Conservation (phyloP, 2,888 invertebrate species). For the Rotaria magnacalcarata region DNA sequence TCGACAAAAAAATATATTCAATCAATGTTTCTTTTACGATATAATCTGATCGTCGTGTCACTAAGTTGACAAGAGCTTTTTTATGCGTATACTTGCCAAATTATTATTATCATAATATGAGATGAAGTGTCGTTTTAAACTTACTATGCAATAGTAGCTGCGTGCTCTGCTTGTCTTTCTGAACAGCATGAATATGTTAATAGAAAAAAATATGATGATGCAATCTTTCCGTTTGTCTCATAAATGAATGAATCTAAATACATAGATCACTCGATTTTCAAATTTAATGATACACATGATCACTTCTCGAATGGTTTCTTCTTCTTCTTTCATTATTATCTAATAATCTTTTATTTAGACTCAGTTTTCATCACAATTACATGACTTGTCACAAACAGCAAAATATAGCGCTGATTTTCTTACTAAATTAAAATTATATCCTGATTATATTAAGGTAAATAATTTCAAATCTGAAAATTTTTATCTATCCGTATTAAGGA, state of each 20-base stretch:
- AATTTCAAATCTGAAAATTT: too few species aligned
- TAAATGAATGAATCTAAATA: background rate
- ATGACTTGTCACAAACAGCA: slow-evolving; percentile 91
- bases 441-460: slow-evolving; percentile 88
- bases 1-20: background rate
- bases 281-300: background rate
- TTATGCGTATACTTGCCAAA: background rate
- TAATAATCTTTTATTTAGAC: slow-evolving; percentile 65
- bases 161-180: background rate
- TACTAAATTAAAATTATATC: slow-evolving; percentile 86
- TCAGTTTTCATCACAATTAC: slow-evolving; percentile 91
- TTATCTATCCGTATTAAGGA: too few species aligned
- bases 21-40: background rate
- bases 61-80: too few species aligned
- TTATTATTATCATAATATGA: background rate
- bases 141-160: background rate
- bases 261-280: background rate
- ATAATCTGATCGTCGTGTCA: background rate
- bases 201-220: background rate
- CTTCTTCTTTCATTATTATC: background rate
- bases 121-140: background rate
- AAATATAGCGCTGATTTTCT: slow-evolving; percentile 94
- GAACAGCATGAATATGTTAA: background rate
- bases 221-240: background rate
- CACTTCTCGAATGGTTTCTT: background rate